These are phyloP conservation scores for Steromphala cineraria DNA, from an alignment of 2,888 invertebrate genomes.

Conservation along the genomic window DNA sequence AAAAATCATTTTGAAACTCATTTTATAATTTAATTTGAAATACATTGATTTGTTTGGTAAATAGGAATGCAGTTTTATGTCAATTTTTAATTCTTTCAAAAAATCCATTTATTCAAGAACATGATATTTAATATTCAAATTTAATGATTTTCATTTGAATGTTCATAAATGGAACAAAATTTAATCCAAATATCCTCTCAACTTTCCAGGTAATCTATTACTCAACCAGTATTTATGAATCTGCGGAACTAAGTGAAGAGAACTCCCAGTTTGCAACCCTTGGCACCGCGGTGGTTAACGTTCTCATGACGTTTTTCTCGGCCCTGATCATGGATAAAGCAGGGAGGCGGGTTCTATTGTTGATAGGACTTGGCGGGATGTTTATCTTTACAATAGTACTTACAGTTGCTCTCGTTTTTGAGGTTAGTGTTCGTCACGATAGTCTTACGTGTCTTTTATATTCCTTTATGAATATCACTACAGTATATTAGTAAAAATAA, in stretches of 20 bases:
- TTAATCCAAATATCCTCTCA: too few species aligned
- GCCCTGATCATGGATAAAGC: conserved; percentile 87
- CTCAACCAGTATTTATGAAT: conserved; percentile 83
- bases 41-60: too few species aligned
- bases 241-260: conserved; percentile 80
- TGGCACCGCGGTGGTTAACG: conserved; percentile 90
- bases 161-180: too few species aligned
- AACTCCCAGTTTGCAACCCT: conserved; percentile 88
- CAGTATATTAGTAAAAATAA: too few species aligned
- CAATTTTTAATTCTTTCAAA: too few species aligned
- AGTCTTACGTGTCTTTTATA: neutral
- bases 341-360: conserved; percentile 87
- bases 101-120: too few species aligned
- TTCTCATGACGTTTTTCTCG: conserved; percentile 89
- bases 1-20: too few species aligned
- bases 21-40: too few species aligned
- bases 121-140: too few species aligned
- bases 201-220: conserved; percentile 6
- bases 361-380: conserved; percentile 88
- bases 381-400: conserved; percentile 83
- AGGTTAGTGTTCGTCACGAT: conserved; percentile 53
- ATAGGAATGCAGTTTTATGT: too few species aligned
- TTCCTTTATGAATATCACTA: neutral
- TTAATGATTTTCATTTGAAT: neutral
- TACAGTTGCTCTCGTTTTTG: conserved; percentile 76